These are phyloP conservation scores for Apamea anceps DNA, from an alignment of 2,888 invertebrate species.

Conservation along the genomic window DNA sequence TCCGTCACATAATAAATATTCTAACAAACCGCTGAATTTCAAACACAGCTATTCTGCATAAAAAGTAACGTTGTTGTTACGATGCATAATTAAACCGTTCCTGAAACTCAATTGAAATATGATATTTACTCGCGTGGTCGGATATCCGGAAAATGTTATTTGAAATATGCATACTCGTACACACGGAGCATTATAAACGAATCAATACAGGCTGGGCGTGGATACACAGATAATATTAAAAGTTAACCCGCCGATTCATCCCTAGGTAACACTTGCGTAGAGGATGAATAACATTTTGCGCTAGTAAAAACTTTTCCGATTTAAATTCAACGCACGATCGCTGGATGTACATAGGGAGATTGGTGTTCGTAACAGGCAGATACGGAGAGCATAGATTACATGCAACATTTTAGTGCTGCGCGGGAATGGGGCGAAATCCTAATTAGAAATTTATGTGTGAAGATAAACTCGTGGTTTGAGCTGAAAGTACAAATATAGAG, in stretches of 20 bases:
- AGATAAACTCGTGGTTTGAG: not conserved
- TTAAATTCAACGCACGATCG: slow-evolving; percentile 50
- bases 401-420: slow-evolving; percentile 13
- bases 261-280: slow-evolving; percentile 46
- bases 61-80: slow-evolving; percentile 32
- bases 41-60: slow-evolving; percentile 22
- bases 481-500: not conserved
- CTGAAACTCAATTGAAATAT: slow-evolving; percentile 41
- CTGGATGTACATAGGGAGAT: slow-evolving; percentile 30
- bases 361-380: slow-evolving; percentile 24
- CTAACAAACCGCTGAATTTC: slow-evolving; percentile 7
- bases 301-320: slow-evolving; percentile 55
- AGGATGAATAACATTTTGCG: slow-evolving; percentile 44
- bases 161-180: slow-evolving; percentile 33
- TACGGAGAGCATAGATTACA: slow-evolving; percentile 34
- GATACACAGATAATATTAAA: slow-evolving; percentile 38
- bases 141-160: slow-evolving; percentile 19
- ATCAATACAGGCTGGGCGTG: slow-evolving; percentile 36
- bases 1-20: slow-evolving; percentile 27
- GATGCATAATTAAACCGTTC: slow-evolving; percentile 47
- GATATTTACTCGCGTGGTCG: slow-evolving; percentile 32
- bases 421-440: slow-evolving; percentile 12
- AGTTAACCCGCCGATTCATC: slow-evolving; percentile 32
- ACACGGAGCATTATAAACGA: slow-evolving; percentile 30
- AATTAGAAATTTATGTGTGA: slow-evolving; percentile 11